Base-by-base conservation (phyloP, 2,888 invertebrate genomes). In the Pseudococcus jackbeardsleyi region DNA sequence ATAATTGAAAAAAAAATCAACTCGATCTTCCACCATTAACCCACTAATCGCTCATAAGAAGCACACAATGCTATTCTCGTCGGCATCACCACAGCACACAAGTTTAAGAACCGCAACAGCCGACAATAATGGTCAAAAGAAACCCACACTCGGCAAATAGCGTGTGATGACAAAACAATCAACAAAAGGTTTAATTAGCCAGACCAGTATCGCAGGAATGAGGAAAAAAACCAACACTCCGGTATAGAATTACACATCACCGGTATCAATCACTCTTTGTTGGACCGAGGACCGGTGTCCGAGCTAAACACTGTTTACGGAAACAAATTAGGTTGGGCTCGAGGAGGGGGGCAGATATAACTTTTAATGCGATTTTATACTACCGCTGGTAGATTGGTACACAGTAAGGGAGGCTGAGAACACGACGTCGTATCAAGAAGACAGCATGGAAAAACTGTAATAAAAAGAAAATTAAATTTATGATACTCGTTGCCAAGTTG, bases 401-500 rank as follows among this genome's bases (percentile, higher is more conserved):
- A 50, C 50, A 50, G 17, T 50, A 46, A 46, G 12, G 46, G 46
- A 46, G 15, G 50, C 17, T 17, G 50, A 50, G 15, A 50, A 50
- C 15, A 50, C 0, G 26, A 33, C 26, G 26, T 33, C 26, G 26
- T 33, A 33, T 12, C 15, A 50, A 12, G 8, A 15, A 15, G 17
- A 50, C 15, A 50, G 50, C 50, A 17, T 5, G 84, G 19, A 85
- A 85, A 85, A 85, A 85, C 12, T 48, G 54, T 85, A 54, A 85
- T 85, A 85, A 85, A 85, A 85, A 84, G 39, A 85, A 85, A 85
- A 85, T 85, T 85, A 54, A 85, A 85, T 85, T 85, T 85, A 85
- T 85, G 54, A 17, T 48, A 85, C 54, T 85, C 9, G 84, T 22
- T 54, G 54, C 54, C 26, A 50, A 50, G 50, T 15, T 11, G 0